A percentile compares a stretch with the other conserved stretches of the same genome.
These are phyloP conservation scores for Potorous gilbertii DNA, from an alignment of 2,797 vertebrate genomes.

Conservation along the genomic window DNA sequence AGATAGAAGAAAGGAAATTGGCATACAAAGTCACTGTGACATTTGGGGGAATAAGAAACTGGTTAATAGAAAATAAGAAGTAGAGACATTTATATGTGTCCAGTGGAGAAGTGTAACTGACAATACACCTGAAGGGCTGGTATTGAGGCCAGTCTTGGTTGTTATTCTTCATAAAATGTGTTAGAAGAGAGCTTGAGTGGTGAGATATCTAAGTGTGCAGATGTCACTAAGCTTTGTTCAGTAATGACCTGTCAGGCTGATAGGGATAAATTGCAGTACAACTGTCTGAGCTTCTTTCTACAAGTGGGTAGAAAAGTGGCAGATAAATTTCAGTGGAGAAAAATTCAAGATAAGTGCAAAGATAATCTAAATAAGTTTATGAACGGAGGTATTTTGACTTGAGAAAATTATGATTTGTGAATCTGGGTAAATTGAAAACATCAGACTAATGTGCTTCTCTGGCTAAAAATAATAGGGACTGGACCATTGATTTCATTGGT, in stretches of 20 bases:
- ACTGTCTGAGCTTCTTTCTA: background rate
- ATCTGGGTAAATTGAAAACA: background rate
- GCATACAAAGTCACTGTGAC: background rate
- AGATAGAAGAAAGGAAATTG: background rate
- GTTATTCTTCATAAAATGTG: background rate
- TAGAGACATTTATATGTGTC: background rate
- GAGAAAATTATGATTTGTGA: background rate
- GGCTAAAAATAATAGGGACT: background rate
- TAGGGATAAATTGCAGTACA: background rate
- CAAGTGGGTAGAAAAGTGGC: background rate
- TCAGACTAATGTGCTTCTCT: background rate
- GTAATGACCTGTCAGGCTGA: background rate
- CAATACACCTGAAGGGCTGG: background rate
- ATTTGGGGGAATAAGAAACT: background rate
- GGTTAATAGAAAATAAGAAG: background rate
- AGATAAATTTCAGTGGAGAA: background rate
- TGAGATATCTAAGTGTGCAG: background rate
- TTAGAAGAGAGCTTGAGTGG: background rate
- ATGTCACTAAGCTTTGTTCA: background rate
- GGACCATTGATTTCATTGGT: background rate
- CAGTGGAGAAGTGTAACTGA: background rate
- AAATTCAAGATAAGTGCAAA: background rate
- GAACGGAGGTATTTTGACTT: background rate
- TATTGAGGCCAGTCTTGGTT: background rate
- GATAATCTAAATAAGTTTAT: background rate